These are phyloP conservation scores for Pseudomyrmex cubaensis DNA, from an alignment of 1,140 invertebrate genomes.

Conservation along the genomic window DNA sequence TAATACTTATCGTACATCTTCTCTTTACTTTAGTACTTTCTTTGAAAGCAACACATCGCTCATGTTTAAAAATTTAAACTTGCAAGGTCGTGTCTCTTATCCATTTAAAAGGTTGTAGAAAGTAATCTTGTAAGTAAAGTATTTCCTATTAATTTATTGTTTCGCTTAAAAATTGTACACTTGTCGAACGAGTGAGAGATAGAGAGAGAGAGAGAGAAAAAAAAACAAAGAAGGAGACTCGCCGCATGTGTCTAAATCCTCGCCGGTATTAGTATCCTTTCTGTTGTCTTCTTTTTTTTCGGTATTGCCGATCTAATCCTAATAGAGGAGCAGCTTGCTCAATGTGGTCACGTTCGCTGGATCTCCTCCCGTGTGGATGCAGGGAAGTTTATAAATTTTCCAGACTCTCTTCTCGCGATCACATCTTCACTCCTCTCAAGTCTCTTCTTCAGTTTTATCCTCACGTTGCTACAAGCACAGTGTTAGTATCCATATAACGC, in stretches of 20 bases:
- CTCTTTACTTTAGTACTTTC: slow-evolving; percentile 20
- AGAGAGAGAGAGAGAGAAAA: background rate
- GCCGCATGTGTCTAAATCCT: slow-evolving; percentile 45
- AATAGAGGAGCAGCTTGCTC: slow-evolving; percentile 55
- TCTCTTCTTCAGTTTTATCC: background rate
- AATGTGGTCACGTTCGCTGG: slow-evolving; percentile 55
- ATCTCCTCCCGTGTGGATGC: slow-evolving; percentile 41
- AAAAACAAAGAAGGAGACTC: slow-evolving; percentile 6
- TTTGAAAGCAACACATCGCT: background rate
- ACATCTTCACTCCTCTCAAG: slow-evolving; percentile 30
- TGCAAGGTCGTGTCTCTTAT: background rate
- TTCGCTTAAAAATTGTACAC: slow-evolving; percentile 9
- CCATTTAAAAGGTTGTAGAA: background rate
- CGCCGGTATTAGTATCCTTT: slow-evolving; percentile 19
- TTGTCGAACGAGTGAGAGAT: slow-evolving; percentile 4
- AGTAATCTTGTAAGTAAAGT: slow-evolving; percentile 27
- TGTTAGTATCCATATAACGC: background rate
- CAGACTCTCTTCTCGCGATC: slow-evolving; percentile 30
- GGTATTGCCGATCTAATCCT: slow-evolving; percentile 49
- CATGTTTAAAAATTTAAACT: slow-evolving; percentile 6
- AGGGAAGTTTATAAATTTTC: slow-evolving; percentile 55
- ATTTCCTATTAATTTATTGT: slow-evolving; percentile 45
- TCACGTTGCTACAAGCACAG: background rate
- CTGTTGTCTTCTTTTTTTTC: slow-evolving; percentile 40
- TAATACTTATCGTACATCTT: slow-evolving; percentile 24